Evolutionary conservation across 2,113 vertebrate species (phyloP), one percentile per base, ranked within the genome.

Genomic region (Diphyllodes magnificus): DNA sequence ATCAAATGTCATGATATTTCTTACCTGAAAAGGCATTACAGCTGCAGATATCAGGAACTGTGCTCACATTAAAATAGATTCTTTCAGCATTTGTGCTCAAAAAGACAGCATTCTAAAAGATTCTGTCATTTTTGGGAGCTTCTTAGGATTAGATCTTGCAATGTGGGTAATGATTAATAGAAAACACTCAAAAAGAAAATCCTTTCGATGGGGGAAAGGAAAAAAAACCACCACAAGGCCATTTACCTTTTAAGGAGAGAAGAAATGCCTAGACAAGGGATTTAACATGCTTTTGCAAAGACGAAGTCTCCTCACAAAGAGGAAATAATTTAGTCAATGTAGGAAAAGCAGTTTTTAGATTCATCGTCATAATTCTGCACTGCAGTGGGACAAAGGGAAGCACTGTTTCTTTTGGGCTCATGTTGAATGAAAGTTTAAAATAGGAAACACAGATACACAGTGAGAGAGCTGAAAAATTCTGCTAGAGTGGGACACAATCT

Each of bases 1-100:
- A 98, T 98, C 97, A 98, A 98, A 98, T 98, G 97, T 96, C 97
- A 97, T 97, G 96, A 80, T 98, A 98, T 98, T 98, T 98, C 68
- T 96, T 96, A 95, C 89, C 85, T 97, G 95, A 98, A 98, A 98
- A 96, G 95, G 94, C 96, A 98, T 72, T 90, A 81, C 76, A 91
- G 86, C 93, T 92, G 92, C 94, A 92, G 92, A 83, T 96, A 96
- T 94, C 84, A 94, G 72, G 71, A 95, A 80, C 65, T 96, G 79
- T 78, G 79, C 70, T 96, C 84, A 97, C 96, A 97, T 97, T 96
- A 97, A 98, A 95, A 97, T 96, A 87, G 88, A 97, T 93, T 95
- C 57, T 96, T 97, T 95, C 89, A 97, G 88, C 89, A 92, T 95
- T 97, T 93, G 51, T 94, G 51, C 61, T 95, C 79, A 94, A 87